Conservation (phyloP, 2,113 vertebrate genomes). For the Vulpes lagopus region DNA sequence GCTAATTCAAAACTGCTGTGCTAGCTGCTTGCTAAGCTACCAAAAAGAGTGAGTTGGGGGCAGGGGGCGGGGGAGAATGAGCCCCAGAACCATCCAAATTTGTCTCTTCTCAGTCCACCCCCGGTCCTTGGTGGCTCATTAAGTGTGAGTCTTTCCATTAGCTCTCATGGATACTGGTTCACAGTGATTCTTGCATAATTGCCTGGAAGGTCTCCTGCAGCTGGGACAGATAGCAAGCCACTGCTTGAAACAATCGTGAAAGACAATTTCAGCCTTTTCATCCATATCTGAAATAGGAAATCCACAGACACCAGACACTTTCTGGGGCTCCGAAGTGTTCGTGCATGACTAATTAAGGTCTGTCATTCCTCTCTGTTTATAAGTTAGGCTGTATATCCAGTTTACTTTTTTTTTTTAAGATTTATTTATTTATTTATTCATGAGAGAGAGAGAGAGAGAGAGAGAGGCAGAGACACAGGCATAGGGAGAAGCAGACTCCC, state of each 20-base stretch:
- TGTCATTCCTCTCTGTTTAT: background rate
- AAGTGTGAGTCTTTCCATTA: slow-evolving; percentile 29
- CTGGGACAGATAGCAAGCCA: background rate
- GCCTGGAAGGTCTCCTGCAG: background rate
- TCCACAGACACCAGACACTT: background rate
- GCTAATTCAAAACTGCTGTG: slow-evolving; percentile 50
- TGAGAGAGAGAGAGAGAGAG: no score
- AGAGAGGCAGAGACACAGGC: no score
- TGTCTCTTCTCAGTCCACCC: background rate
- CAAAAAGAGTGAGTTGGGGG: background rate
- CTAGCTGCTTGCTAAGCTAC: background rate
- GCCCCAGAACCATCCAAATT: background rate
- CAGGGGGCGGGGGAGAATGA: background rate
- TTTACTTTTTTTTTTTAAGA: no score
- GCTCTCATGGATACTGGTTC: background rate
- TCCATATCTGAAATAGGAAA: background rate
- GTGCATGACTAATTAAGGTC: background rate
- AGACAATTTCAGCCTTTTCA: background rate
- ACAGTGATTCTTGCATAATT: slow-evolving; percentile 43
- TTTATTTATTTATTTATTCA: no score
- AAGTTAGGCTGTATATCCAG: background rate
- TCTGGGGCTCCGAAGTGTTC: background rate
- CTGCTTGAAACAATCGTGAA: slow-evolving; percentile 8
- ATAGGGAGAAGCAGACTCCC: no score
- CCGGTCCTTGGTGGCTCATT: background rate